A percentile compares a stretch with the other conserved stretches of the same genome.
These are phyloP conservation scores for Athalia rosae DNA, from an alignment of 2,888 invertebrate species.

Conservation along the genomic window DNA sequence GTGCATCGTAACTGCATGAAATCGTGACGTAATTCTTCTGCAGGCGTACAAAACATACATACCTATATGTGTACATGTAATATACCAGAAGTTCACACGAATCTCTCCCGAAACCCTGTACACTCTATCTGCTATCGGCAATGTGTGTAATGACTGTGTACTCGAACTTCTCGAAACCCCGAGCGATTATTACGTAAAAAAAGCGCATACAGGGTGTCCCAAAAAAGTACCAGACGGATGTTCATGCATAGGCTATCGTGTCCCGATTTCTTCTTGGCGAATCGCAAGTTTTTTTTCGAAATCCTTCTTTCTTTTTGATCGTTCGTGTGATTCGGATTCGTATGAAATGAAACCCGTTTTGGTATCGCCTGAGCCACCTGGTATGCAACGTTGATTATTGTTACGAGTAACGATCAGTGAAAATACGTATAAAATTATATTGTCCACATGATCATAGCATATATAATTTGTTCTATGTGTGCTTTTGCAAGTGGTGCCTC, in stretches of 20 bases:
- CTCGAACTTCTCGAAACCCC: slow-evolving; percentile 22
- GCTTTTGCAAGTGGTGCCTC: slow-evolving; percentile 65
- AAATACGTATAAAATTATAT: neutral
- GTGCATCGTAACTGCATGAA: slow-evolving; percentile 43
- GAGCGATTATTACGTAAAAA: slow-evolving; percentile 15
- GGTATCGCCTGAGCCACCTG: slow-evolving; percentile 1
- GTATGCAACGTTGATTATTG: slow-evolving; percentile 1
- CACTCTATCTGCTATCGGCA: slow-evolving; percentile 35
- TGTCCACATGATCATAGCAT: slow-evolving; percentile 3
- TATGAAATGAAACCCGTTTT: neutral
- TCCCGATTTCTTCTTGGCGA: neutral
- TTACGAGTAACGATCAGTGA: slow-evolving; percentile 9
- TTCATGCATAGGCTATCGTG: neutral
- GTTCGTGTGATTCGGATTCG: neutral
- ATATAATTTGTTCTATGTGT: slow-evolving; percentile 56
- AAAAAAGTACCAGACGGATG: slow-evolving; percentile 11
- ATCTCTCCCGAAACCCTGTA: slow-evolving; percentile 32
- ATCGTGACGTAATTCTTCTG: slow-evolving; percentile 39
- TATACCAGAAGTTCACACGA: slow-evolving; percentile 29
- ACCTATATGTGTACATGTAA: neutral
- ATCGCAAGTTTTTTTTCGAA: neutral
- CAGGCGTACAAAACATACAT: slow-evolving; percentile 22
- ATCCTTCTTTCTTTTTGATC: too few species aligned
- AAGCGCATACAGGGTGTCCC: slow-evolving; percentile 6
- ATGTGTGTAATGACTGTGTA: slow-evolving; percentile 30